A percentile compares a stretch with the other conserved stretches of the same genome.
phyloP scores from a whole-genome alignment of 2,797 vertebrate species.

The Microhierax caerulescens region DNA sequence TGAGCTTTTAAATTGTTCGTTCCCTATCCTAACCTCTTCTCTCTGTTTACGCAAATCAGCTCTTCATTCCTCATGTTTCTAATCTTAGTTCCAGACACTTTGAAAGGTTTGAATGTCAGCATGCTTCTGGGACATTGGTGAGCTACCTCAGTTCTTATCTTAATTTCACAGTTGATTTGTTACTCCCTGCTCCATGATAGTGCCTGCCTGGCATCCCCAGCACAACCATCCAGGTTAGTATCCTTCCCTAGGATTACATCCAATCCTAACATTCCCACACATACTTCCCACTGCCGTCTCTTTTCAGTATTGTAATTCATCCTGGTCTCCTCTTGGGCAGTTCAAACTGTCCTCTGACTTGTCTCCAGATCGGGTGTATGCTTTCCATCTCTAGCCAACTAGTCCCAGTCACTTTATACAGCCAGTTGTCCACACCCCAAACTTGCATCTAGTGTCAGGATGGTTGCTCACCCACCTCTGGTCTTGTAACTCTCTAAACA shows the following conservation, averaged over 20 bases:
- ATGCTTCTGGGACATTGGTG: neutral
- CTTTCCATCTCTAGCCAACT: neutral
- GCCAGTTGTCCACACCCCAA: neutral
- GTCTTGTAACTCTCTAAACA: neutral
- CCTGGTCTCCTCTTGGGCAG: neutral
- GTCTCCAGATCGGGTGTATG: neutral
- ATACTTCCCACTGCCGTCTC: neutral
- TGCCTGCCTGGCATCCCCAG: neutral
- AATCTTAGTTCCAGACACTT: neutral
- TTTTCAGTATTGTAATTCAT: neutral
- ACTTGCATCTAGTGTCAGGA: neutral
- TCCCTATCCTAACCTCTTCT: neutral
- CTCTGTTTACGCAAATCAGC: neutral
- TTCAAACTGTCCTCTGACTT: neutral
- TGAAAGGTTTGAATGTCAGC: neutral
- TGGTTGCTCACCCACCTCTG: neutral
- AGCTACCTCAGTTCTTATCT: neutral
- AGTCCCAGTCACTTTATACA: neutral
- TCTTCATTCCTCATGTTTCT: neutral
- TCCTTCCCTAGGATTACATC: neutral
- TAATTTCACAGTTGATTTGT: neutral
- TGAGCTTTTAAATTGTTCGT: neutral
- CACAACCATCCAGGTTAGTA: neutral
- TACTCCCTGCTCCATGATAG: neutral
- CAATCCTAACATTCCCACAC: neutral